phyloP scores from a whole-genome alignment of 2,113 vertebrate genomes.

The Corydoras sp. region DNA sequence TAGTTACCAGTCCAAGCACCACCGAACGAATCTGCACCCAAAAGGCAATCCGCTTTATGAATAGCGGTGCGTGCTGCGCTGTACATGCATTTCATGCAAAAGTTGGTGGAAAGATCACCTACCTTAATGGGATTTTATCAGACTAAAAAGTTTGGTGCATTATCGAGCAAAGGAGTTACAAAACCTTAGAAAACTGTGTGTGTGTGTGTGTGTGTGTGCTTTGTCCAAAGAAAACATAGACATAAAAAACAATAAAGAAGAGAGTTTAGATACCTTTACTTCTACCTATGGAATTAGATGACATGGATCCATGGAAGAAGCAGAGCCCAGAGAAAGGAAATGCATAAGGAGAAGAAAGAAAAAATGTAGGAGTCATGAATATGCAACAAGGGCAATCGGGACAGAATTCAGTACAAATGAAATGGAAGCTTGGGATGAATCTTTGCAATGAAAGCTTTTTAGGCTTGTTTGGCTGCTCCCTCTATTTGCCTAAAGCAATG shows the following conservation, averaged over 20 bases:
- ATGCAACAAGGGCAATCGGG: slow-evolving; percentile 5
- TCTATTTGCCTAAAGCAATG: too few species aligned
- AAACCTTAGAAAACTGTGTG: not conserved
- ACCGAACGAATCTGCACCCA: not conserved
- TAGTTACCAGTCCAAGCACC: slow-evolving; percentile 21
- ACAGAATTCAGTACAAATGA: slow-evolving; percentile 6
- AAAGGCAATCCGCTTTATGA: slow-evolving; percentile 37
- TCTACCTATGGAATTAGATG: slow-evolving; percentile 97
- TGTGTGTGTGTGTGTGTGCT: not conserved
- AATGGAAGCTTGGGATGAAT: slow-evolving; percentile 1
- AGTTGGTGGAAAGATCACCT: slow-evolving; percentile 56
- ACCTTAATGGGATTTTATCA: slow-evolving; percentile 51
- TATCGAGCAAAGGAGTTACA: slow-evolving; percentile 17
- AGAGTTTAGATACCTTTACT: slow-evolving; percentile 89
- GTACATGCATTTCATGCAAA: slow-evolving; percentile 37
- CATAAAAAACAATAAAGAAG: slow-evolving; percentile 54
- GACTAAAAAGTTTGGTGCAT: slow-evolving; percentile 9
- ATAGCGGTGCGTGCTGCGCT: not conserved
- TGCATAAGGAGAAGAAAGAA: slow-evolving; percentile 69
- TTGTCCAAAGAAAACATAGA: slow-evolving; percentile 56
- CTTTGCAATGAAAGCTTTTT: slow-evolving; percentile 38
- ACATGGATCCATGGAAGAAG: slow-evolving; percentile 98
- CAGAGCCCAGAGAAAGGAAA: slow-evolving; percentile 77
- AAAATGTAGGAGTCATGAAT: slow-evolving; percentile 78
- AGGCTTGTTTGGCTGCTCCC: too few species aligned